phyloP scores from a whole-genome alignment of 2,113 vertebrate species.

The Callopanchax toddi region DNA sequence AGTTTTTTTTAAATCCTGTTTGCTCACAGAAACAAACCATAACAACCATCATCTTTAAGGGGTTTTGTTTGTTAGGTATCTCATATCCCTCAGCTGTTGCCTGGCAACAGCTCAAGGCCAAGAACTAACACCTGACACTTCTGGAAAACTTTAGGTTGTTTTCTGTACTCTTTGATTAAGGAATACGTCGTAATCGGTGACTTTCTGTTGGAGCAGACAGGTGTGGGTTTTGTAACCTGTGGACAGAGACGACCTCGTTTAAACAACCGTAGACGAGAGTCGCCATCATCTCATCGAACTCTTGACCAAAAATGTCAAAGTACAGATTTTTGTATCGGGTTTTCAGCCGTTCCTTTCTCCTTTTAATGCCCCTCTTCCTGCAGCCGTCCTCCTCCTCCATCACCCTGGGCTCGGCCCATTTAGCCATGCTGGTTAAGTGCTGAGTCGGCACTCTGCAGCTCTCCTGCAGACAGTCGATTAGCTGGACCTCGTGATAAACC shows the following conservation, averaged over 20 bases:
- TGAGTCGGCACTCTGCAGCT: slow-evolving; percentile 53
- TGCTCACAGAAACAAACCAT: not conserved
- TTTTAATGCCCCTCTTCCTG: slow-evolving; percentile 2
- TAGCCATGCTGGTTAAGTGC: slow-evolving; percentile 55
- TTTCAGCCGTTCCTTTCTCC: slow-evolving; percentile 10
- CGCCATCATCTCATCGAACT: not conserved
- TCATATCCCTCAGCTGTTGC: slow-evolving; percentile 20
- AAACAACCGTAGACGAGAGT: not conserved
- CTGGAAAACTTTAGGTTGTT: slow-evolving; percentile 14
- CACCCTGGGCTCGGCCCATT: slow-evolving; percentile 33
- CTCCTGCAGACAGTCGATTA: slow-evolving; percentile 47
- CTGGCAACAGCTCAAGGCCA: slow-evolving; percentile 20
- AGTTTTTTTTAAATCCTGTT: not conserved
- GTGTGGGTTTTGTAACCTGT: not conserved
- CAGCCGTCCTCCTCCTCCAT: slow-evolving; percentile 22
- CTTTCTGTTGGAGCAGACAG: not conserved
- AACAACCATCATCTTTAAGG: slow-evolving; percentile 3
- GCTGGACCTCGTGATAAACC: slow-evolving; percentile 52
- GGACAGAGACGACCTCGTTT: not conserved
- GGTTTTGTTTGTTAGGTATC: not conserved
- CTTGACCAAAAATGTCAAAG: too few relatives aligned
- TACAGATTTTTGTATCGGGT: too few relatives aligned
- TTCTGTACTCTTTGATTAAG: slow-evolving; percentile 8
- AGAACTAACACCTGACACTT: slow-evolving; percentile 23
- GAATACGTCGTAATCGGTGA: not conserved